Percentiles rank a stretch among this genome's conserved stretches.
phyloP scores from a whole-genome alignment of 1,140 invertebrate genomes.

The Lysiphlebus fabarum region DNA sequence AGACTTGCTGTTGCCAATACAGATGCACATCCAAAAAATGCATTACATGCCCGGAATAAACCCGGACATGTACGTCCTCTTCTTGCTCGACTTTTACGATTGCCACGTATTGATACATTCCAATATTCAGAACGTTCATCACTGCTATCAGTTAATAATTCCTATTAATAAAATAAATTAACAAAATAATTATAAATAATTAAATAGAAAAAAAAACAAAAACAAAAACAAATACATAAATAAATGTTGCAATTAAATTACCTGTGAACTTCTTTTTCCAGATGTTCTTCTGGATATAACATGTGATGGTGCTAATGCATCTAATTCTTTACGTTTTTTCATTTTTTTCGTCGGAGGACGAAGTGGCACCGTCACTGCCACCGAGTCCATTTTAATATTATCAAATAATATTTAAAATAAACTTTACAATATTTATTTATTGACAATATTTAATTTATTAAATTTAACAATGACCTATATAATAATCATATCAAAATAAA shows the following conservation, averaged over 20 bases:
- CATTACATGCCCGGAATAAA: slow-evolving; percentile 60
- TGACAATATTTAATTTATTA: no score
- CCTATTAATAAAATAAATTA: slow-evolving; percentile 27
- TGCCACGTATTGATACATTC: slow-evolving; percentile 41
- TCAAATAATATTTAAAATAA: not conserved
- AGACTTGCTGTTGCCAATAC: slow-evolving; percentile 65
- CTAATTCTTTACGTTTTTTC: slow-evolving; percentile 59
- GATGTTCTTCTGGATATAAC: slow-evolving; percentile 45
- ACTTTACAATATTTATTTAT: no score
- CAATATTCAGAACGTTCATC: slow-evolving; percentile 56
- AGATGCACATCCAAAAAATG: slow-evolving; percentile 61
- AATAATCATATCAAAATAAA: no score
- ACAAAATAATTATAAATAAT: no score
- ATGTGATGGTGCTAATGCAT: slow-evolving; percentile 52
- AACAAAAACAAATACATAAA: slow-evolving; percentile 1
- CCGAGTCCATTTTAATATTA: slow-evolving; percentile 50
- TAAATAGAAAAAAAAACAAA: no score
- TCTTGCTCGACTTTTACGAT: slow-evolving; percentile 40
- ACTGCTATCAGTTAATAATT: slow-evolving; percentile 58
- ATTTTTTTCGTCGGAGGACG: slow-evolving; percentile 57
- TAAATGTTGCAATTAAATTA: slow-evolving; percentile 21
- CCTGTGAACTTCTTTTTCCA: slow-evolving; percentile 51
- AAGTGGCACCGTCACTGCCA: slow-evolving; percentile 52
- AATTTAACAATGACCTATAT: no score
- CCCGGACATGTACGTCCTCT: slow-evolving; percentile 46